Evolutionary conservation across 2,113 vertebrate genomes (phyloP).

Genomic region (Dryoscopus gambensis): DNA sequence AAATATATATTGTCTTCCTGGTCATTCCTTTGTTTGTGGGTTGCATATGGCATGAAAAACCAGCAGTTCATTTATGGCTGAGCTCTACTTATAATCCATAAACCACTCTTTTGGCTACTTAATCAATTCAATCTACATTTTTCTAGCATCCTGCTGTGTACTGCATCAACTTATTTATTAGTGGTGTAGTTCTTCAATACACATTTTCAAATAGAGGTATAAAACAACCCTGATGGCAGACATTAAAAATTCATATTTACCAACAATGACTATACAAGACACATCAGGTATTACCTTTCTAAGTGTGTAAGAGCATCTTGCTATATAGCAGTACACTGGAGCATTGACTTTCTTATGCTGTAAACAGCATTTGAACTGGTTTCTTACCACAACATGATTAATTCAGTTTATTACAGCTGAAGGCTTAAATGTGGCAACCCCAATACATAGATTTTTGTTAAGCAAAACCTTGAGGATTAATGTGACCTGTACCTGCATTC

Average conservation of each 20-base stretch:
- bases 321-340: background rate
- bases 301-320: background rate
- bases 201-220: background rate
- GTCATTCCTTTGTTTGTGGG: background rate
- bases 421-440: background rate
- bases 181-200: background rate
- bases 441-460: background rate
- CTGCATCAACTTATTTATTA: background rate
- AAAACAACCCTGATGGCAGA: background rate
- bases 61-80: background rate
- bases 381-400: background rate
- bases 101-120: background rate
- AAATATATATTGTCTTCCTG: background rate
- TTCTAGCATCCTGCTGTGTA: background rate
- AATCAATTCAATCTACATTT: background rate
- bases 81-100: background rate
- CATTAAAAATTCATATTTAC: background rate
- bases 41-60: background rate
- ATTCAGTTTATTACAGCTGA: background rate
- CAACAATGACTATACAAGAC: background rate
- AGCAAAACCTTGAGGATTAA: background rate
- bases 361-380: background rate
- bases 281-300: background rate
- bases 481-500: background rate
- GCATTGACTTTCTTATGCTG: background rate